Base-by-base conservation (phyloP, 2,888 invertebrate genomes). In the Mesorhabditis spiculigera region DNA sequence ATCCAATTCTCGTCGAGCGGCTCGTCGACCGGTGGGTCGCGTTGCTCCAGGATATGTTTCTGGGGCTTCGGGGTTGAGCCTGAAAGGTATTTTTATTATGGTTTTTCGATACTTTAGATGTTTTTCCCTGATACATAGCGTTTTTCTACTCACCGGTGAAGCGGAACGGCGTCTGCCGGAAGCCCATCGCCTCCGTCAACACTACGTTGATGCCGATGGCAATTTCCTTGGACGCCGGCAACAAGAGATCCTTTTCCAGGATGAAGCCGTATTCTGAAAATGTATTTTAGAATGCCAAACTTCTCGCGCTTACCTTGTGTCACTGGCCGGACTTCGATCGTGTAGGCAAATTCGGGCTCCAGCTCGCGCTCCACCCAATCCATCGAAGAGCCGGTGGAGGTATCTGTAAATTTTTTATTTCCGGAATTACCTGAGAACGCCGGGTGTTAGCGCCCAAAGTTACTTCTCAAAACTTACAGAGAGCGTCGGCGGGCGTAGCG, bases 211-310 rank as follows among this genome's bases (percentile, higher is more conserved):
- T 50, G 8, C 58, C 58, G 58, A 50, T 50, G 58, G n/a, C 8
- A 50, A 50, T 50, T n/a, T 50, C 58, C 58, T 50, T n/a, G 58
- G 58, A 50, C 58, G 58, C 58, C 58, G 58, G 58, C 10, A 50
- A 13, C 58, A 50, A 50, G 10, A 50, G n/a, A 13, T 10, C 8
- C n/a, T 50, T 50, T n/a, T 50, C 58, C 10, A 50, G 58, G n/a
- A 50, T 50, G 58, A 50, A 50, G n/a, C 58, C 58, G 58, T 50
- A 50, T 50, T 50, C 58, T 50, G 58, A 50, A 50, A 50, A n/a
- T 50, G 58, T 50, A 50, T n/a, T 50, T 50, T 50, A 10, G n/a
- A 50, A 50, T 13, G 58, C n/a, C 1, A 50, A 10, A 50, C 8
- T 13, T n/a, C n/a, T 50, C n/a, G 58, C n/a, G n/a, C 58, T 50